These are phyloP conservation scores for Phymanthus crucifer DNA, from an alignment of 92 coral and sea anemone species.

Conservation along the genomic window DNA sequence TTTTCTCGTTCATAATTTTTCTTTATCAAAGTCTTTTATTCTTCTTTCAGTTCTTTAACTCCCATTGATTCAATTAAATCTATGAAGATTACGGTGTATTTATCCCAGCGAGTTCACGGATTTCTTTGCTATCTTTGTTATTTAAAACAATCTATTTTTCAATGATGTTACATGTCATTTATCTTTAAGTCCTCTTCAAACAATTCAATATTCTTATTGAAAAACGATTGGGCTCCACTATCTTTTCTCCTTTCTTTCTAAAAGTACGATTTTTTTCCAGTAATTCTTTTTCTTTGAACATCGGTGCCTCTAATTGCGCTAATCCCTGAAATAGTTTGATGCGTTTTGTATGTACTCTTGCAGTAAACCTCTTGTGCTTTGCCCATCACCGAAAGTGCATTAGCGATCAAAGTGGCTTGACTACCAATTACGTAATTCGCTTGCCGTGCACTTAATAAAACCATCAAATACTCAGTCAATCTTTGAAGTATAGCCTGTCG, in stretches of 20 bases:
- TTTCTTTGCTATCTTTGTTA: background rate
- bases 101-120: background rate
- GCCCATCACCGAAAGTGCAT: slow-evolving; percentile 21
- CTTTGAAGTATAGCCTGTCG: slow-evolving; percentile 23
- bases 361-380: slow-evolving; percentile 25
- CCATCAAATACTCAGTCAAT: slow-evolving; percentile 18
- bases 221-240: background rate
- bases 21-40: background rate
- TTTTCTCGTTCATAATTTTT: background rate
- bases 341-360: slow-evolving; percentile 12
- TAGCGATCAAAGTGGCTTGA: slow-evolving; percentile 27
- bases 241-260: background rate
- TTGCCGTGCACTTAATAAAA: slow-evolving; percentile 25
- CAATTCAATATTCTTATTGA: slow-evolving; percentile 22
- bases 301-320: slow-evolving; percentile 16
- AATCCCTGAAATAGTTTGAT: slow-evolving; percentile 24
- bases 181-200: slow-evolving; percentile 8
- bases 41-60: background rate
- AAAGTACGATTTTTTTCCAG: background rate
- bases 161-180: slow-evolving; percentile 13
- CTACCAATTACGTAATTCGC: slow-evolving; percentile 33
- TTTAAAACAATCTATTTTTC: background rate
- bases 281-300: background rate
- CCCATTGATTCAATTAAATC: background rate
- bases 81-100: background rate